Base-by-base conservation (phyloP, 2,113 vertebrate genomes). In the Seriola dumerili region DNA sequence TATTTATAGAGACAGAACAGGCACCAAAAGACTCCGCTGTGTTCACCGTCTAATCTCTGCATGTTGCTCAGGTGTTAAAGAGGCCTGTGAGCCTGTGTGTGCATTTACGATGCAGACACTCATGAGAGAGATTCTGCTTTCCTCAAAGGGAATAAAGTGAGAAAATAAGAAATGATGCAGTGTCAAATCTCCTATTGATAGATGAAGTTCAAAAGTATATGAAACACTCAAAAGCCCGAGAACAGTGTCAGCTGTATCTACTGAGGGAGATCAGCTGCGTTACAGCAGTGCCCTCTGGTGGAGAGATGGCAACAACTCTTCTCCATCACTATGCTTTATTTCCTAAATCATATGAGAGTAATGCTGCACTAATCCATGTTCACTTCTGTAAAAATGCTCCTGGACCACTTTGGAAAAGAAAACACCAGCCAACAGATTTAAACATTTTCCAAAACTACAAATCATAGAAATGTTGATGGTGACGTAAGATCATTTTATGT, bases 201-300 rank as follows among this genome's bases (percentile, higher is more conserved):
- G 29, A 46, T 52, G 19, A 64, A 46, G 17, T 32, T 59, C 16
- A 38, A 21, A 59, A 62, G 46, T 29, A 23, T 11, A 38, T 42
- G 68, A 81, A 73, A 59, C 61, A 68, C 38, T 32, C 1, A 1
- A 57, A 25, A 59, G 59, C 48, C 50, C 13, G 55, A 5, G n/a
- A 23, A 62, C n/a, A 34, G 13, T 2, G 1, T 29, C 19, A n/a
- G 1, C 29, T 29, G n/a, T 6, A 12, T n/a, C 12, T 23, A 1
- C 23, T 21, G 1, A 36, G 32, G 23, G 32, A 50, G 25, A 19
- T 81, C 83, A 78, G 85, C 50, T 72, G 52, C 77, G 87, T 62
- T 72, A 71, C 91, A 83, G 72, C 85, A 86, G 68, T 75, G 88
- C 89, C 91, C 88, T 85, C 91, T 91, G 66, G 76, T 92, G 92